phyloP scores from a whole-genome alignment of 2,113 vertebrate genomes.

The Leptocoma aspasia region DNA sequence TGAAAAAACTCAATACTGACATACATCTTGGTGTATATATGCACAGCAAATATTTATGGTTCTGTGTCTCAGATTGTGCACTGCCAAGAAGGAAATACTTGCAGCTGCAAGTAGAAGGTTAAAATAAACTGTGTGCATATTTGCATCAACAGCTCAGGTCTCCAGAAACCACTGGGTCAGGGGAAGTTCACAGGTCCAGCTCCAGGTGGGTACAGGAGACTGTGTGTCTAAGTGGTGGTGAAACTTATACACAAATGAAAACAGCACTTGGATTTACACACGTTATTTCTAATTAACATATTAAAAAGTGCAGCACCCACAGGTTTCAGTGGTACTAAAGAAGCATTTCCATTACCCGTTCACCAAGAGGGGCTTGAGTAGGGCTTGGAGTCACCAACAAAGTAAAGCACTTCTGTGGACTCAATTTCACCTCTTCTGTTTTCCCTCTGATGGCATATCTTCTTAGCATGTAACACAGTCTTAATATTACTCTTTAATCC shows the following conservation, averaged over 20 bases:
- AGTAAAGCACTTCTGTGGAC: neutral
- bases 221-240: neutral
- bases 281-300: neutral
- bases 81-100: neutral
- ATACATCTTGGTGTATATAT: neutral
- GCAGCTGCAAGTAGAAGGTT: neutral
- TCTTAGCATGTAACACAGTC: neutral
- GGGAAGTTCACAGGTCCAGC: neutral
- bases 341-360: neutral
- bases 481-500: neutral
- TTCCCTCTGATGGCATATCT: neutral
- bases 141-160: neutral
- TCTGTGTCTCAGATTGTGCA: neutral
- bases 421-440: neutral
- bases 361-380: neutral
- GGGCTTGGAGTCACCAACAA: neutral
- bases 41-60: neutral
- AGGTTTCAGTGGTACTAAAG: neutral
- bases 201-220: neutral
- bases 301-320: neutral
- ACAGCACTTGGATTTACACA: neutral
- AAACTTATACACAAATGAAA: neutral
- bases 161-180: neutral
- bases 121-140: neutral
- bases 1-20: neutral